Base-by-base conservation (phyloP, 1,140 invertebrate genomes). In the Atta colombica region DNA sequence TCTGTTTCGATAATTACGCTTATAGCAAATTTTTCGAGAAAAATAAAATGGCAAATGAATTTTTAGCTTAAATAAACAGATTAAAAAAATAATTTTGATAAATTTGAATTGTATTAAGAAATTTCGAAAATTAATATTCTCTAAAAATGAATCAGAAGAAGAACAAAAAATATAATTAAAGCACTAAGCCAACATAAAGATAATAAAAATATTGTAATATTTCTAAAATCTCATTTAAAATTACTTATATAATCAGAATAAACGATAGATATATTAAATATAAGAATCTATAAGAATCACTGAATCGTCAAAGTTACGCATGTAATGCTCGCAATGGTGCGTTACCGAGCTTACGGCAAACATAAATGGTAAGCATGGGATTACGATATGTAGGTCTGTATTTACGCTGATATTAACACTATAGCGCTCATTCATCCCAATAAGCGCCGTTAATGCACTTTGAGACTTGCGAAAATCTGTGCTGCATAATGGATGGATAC, bases 391-490 rank as follows among this genome's bases (percentile, higher is more conserved):
- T 55, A 49, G 55, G 28, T 61, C 39, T 18, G 45, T 84, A 84
- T 84, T 84, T 84, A 74, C 45, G 69, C 69, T 84, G 72, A 84
- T 84, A 84, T 84, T 84, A 84, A 84, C 80, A 74, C 55, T 84
- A 45, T 45, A 49, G 69, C 58, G 28, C 28, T 45, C 80, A 84
- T 84, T 84, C 80, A 84, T 75, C 69, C 80, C 80, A 84, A 84
- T 84, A 84, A 84, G 80, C 80, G 58, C 39, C 18, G 80, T 74
- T 84, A 75, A 84, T 84, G 55, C 80, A 84, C 69, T 84, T 84
- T 84, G 80, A 84, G 80, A 84, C 80, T 84, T 45, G 80, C 55
- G 80, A 84, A 84, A 84, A 84, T 84, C 80, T 84, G 80, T 25
- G 25, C 69, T 84, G 39, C 39, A 84, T 84, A 84, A 84, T 84